Conservation (phyloP, 2,113 vertebrate genomes). For the Zootoca vivipara region DNA sequence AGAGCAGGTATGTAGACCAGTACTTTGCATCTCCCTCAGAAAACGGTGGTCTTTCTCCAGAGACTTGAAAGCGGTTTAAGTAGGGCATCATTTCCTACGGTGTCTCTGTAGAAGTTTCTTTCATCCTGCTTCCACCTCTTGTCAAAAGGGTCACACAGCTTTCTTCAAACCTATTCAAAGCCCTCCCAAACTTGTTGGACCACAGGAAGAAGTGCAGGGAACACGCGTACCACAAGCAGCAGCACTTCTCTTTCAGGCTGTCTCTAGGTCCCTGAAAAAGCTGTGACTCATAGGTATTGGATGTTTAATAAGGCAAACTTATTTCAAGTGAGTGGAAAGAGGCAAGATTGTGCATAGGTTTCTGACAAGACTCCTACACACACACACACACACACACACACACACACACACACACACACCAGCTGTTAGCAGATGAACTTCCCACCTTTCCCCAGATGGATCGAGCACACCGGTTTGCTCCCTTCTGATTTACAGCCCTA, state of each 20-base stretch:
- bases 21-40: background rate
- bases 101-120: too few species aligned
- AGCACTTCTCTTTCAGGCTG: background rate
- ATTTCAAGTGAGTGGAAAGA: background rate
- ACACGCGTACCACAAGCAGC: background rate
- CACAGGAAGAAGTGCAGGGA: background rate
- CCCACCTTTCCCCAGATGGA: slow-evolving; percentile 11
- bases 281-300: background rate
- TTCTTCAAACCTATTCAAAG: background rate
- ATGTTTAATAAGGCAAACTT: background rate
- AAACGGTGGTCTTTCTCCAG: background rate
- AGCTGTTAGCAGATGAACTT: slow-evolving; percentile 15
- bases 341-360: background rate
- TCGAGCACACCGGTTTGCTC: background rate
- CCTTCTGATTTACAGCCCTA: background rate
- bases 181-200: background rate
- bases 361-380: background rate
- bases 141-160: background rate
- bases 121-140: too few species aligned
- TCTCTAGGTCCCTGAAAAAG: background rate
- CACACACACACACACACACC: background rate
- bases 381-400: background rate
- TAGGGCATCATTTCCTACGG: too few species aligned
- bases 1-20: background rate
- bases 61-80: background rate